Evolutionary conservation across 2,888 invertebrate species (phyloP).

Genomic region (Synanthedon formicaeformis): DNA sequence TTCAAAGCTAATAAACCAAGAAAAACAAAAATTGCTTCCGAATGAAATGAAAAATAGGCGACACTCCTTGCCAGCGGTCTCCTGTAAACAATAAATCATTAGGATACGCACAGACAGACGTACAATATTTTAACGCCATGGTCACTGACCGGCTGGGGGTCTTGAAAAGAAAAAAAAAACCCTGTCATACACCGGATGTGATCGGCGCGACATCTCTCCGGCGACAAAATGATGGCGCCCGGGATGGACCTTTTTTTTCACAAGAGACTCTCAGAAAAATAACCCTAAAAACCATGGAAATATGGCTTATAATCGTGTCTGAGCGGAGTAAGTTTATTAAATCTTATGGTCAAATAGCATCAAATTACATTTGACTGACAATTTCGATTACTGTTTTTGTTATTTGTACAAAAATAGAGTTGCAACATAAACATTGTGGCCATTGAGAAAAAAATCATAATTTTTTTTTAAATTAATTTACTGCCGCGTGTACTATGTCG

Average conservation of each 20-base stretch:
- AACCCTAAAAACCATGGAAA: background rate
- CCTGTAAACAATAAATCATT: conserved; percentile 47
- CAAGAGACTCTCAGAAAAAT: conserved; percentile 5
- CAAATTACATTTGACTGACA: conserved; percentile 17
- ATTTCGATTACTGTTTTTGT: conserved; percentile 9
- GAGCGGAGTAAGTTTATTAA: background rate
- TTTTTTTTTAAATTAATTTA: too few species aligned
- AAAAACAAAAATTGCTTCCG: background rate
- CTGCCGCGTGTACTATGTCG: too few species aligned
- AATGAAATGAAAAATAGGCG: background rate
- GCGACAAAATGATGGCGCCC: conserved; percentile 62
- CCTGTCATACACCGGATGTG: conserved; percentile 48
- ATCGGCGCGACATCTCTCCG: conserved; percentile 48
- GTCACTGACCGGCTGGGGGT: conserved; percentile 39
- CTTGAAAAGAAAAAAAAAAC: conserved; percentile 17
- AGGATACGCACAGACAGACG: conserved; percentile 24
- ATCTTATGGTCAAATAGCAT: conserved; percentile 9
- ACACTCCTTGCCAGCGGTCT: background rate
- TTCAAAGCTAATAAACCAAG: background rate
- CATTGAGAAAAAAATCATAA: too few species aligned
- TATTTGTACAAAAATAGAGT: background rate
- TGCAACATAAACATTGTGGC: background rate
- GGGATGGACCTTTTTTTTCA: conserved; percentile 21
- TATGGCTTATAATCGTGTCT: background rate
- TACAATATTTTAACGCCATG: conserved; percentile 41